Base-by-base conservation (phyloP, 1,140 invertebrate species). In the Papilio helenus region DNA sequence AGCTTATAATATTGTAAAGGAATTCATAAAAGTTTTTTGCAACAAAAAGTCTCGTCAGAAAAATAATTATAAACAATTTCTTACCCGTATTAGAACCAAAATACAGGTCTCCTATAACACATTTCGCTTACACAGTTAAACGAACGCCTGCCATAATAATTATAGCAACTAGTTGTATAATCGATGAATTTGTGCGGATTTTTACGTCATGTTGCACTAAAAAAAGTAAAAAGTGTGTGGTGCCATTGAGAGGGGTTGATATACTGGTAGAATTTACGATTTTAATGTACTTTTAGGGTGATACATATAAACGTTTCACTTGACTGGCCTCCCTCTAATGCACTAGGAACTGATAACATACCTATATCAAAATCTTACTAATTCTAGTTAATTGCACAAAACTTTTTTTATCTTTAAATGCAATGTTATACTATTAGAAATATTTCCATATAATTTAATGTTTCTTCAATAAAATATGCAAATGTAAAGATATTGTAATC, bases 161-260 rank as follows among this genome's bases (percentile, higher is more conserved):
- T 71, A 79, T 78, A 84, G 79, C 80, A 84, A 79, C 74, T 80
- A 71, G 76, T 79, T 76, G 81, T 84, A 82, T 83, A 83, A 84
- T 85, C 83, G 80, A 81, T 85, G 8, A 83, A 61, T 61, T 39
- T 55, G 46, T 8, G 44, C 20, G 26, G 34, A 46, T 73, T 73
- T 73, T 73, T 23, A 12, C 44, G 23, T 82, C 79, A 79, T 71
- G 58, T 55, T 34, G 18, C 16, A 23, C 46, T 74, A 65, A 46
- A 55, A n/a, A 55, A 55, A n/a, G 65, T 42, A 82, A 58, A 58
- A 61, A 51, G 76, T 86, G 82, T 80, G 68, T 29, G 65, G 61
- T 76, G 7, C 49, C 34, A 76, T 72, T 79, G 26, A 76, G 72
- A 80, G 81, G 82, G 34, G 34, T 73, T 44, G 34, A 42, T 72